phyloP scores from a whole-genome alignment of 2,113 vertebrate genomes.

The Lycaon pictus region DNA sequence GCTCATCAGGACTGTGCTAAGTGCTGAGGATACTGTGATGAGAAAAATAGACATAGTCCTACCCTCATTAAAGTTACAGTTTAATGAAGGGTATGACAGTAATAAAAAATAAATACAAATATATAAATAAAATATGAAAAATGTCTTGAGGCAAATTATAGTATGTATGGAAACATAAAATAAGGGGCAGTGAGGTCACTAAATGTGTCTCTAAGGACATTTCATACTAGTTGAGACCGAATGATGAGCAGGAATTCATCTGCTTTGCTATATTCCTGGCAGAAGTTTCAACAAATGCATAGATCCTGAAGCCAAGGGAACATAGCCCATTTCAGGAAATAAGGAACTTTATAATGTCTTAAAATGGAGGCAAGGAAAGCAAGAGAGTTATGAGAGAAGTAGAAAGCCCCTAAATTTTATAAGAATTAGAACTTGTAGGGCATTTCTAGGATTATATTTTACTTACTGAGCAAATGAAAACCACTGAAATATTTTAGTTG shows the following conservation, averaged over 20 bases:
- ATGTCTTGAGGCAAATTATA: neutral
- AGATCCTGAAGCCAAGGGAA: neutral
- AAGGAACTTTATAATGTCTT: neutral
- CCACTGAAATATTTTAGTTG: neutral
- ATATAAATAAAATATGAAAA: conserved; percentile 8
- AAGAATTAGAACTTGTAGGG: neutral
- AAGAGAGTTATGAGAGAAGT: neutral
- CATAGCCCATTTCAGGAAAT: neutral
- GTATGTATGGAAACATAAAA: neutral
- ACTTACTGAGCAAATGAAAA: neutral
- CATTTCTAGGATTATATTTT: neutral
- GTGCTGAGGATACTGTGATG: neutral
- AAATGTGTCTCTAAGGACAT: neutral
- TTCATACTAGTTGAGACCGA: neutral
- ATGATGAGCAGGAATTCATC: neutral
- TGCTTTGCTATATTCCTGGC: neutral
- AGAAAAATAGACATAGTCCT: neutral
- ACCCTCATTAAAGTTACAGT: neutral
- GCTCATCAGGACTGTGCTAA: neutral
- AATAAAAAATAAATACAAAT: neutral
- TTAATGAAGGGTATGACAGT: neutral
- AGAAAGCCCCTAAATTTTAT: neutral
- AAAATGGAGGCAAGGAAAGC: neutral
- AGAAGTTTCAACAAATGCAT: neutral
- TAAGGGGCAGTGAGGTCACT: neutral